Percentiles rank a stretch among this genome's conserved stretches.
Evolutionary conservation across 2,797 vertebrate genomes (phyloP).

Genomic region (Typhlichthys eigenmanni): DNA sequence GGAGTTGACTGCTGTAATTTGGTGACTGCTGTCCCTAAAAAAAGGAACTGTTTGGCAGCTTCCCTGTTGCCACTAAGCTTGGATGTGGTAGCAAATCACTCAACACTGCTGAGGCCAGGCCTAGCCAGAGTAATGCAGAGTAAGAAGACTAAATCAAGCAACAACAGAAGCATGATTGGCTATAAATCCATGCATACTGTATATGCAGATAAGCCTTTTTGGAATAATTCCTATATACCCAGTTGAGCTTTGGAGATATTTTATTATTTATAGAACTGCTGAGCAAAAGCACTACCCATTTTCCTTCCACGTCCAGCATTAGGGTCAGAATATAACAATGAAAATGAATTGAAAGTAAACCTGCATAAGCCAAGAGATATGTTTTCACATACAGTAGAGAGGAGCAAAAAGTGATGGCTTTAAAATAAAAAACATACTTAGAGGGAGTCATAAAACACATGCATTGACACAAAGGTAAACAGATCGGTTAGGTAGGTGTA

Average conservation of each 20-base stretch:
- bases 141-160: conserved; percentile 19
- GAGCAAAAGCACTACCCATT: too few relatives aligned
- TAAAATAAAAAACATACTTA: background rate
- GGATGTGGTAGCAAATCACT: conserved; percentile 73
- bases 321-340: background rate
- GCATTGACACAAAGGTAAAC: conserved; percentile 2
- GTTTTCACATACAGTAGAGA: background rate
- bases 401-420: background rate
- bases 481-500: conserved; percentile 32
- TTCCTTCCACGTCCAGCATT: too few relatives aligned
- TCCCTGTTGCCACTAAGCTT: conserved; percentile 66
- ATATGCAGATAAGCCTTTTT: conserved; percentile 35
- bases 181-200: conserved; percentile 16
- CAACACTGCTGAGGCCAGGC: conserved; percentile 39
- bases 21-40: conserved; percentile 79
- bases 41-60: conserved; percentile 77
- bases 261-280: too few relatives aligned
- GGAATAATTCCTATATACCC: too few relatives aligned
- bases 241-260: too few relatives aligned
- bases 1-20: conserved; percentile 82
- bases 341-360: conserved; percentile 1
- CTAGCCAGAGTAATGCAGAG: conserved; percentile 29
- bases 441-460: conserved; percentile 9
- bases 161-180: conserved; percentile 27
- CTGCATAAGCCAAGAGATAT: background rate